A percentile compares a stretch with the other conserved stretches of the same genome.
phyloP scores from a whole-genome alignment of 1,140 invertebrate species.

The Philopotamus ludificatus region DNA sequence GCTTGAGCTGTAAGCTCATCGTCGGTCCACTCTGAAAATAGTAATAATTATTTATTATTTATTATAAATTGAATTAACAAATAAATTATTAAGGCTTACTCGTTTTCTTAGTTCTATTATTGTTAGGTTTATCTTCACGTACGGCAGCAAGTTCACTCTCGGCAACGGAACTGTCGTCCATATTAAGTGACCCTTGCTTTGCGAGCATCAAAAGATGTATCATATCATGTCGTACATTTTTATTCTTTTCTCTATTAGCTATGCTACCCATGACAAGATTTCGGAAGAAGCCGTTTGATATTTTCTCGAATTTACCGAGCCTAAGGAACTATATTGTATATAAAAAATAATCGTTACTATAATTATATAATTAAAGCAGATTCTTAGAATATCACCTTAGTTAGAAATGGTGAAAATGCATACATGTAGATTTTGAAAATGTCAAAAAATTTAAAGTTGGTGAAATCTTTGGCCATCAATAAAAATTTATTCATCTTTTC shows the following conservation, averaged over 20 bases:
- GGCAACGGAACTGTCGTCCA: constrained; percentile 39
- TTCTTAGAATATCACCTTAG: too few species aligned
- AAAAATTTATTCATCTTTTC: constrained; percentile 49
- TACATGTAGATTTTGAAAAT: background rate
- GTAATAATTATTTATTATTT: too few species aligned
- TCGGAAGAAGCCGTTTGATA: constrained; percentile 37
- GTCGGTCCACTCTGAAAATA: constrained; percentile 47
- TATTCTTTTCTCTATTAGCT: constrained; percentile 51
- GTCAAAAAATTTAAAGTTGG: constrained; percentile 28
- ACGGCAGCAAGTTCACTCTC: constrained; percentile 54
- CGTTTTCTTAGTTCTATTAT: too few species aligned
- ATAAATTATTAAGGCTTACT: too few species aligned
- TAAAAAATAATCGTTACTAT: background rate
- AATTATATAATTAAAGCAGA: too few species aligned
- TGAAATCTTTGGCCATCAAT: constrained; percentile 43
- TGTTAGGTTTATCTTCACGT: constrained; percentile 43
- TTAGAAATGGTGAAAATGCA: background rate
- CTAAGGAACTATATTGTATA: background rate
- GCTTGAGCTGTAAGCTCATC: constrained; percentile 51
- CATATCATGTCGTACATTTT: constrained; percentile 56
- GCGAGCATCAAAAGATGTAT: constrained; percentile 57
- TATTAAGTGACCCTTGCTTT: constrained; percentile 42
- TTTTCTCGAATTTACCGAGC: background rate
- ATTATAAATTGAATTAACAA: too few species aligned
- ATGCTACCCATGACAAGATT: constrained; percentile 53